phyloP scores from a whole-genome alignment of 2,797 vertebrate species.

The Chelidonichthys spinosus region DNA sequence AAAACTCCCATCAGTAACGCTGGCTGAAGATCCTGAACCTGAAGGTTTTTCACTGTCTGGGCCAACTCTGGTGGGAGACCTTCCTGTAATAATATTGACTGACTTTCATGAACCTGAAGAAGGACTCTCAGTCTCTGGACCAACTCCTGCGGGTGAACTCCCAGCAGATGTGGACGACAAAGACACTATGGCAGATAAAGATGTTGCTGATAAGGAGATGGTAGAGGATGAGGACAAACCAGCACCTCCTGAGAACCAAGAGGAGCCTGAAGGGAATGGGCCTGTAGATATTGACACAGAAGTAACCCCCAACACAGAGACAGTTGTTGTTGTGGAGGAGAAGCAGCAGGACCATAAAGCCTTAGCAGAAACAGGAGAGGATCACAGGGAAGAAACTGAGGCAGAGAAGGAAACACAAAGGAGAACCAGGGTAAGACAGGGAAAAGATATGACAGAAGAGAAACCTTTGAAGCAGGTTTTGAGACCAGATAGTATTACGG shows the following conservation, averaged over 20 bases:
- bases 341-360: neutral
- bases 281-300: constrained; percentile 12
- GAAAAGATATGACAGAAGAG: constrained; percentile 19
- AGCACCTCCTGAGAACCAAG: constrained; percentile 4
- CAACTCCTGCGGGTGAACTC: constrained; percentile 15
- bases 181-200: neutral
- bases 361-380: constrained; percentile 18
- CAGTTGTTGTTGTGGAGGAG: neutral
- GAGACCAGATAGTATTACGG: constrained; percentile 6
- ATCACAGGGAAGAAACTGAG: constrained; percentile 8
- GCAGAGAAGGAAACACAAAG: constrained; percentile 7
- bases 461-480: constrained; percentile 13
- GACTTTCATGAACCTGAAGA: constrained; percentile 31
- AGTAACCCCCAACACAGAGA: constrained; percentile 8
- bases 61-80: constrained; percentile 17
- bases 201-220: constrained; percentile 26
- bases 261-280: constrained; percentile 46
- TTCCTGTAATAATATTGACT: too few relatives aligned
- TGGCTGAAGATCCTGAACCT: constrained; percentile 17
- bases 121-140: neutral
- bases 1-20: neutral
- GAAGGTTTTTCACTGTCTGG: neutral
- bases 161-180: constrained; percentile 11
- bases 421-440: neutral
- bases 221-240: neutral